These are phyloP conservation scores for Peribatodes rhomboidaria DNA, from an alignment of 2,888 invertebrate genomes.

Conservation along the genomic window DNA sequence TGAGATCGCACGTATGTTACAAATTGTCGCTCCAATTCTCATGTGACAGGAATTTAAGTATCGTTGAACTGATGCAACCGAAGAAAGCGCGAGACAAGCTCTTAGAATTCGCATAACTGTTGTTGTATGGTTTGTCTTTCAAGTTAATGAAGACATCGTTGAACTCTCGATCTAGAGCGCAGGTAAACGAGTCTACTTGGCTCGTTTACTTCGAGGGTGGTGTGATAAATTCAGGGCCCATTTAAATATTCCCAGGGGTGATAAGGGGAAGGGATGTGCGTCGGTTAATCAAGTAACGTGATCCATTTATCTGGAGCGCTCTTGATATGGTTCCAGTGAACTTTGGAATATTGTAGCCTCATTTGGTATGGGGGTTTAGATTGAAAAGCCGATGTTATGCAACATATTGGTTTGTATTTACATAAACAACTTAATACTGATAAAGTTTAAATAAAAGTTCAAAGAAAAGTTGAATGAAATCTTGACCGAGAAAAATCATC, in stretches of 20 bases:
- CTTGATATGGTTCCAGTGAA: constrained; percentile 82
- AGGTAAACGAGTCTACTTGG: constrained; percentile 75
- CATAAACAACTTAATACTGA: neutral
- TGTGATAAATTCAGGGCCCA: constrained; percentile 84
- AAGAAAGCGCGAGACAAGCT: constrained; percentile 24
- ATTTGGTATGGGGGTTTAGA: constrained; percentile 68
- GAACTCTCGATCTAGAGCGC: constrained; percentile 74
- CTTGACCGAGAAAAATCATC: neutral
- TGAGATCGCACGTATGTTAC: constrained; percentile 76
- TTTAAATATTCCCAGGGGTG: constrained; percentile 86
- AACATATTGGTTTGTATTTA: neutral
- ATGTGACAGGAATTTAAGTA: constrained; percentile 69
- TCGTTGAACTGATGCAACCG: constrained; percentile 30
- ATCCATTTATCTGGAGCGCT: constrained; percentile 85
- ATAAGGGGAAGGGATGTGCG: constrained; percentile 83
- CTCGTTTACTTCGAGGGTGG: constrained; percentile 74
- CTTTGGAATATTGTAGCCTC: constrained; percentile 80
- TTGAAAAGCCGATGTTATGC: constrained; percentile 50
- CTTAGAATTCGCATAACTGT: constrained; percentile 33
- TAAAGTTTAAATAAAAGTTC: neutral
- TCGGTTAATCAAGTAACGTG: constrained; percentile 86
- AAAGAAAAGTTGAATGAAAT: neutral
- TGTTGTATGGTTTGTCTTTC: constrained; percentile 55
- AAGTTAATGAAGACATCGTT: constrained; percentile 76
- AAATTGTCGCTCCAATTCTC: constrained; percentile 81